phyloP scores from a whole-genome alignment of 2,888 invertebrate species.

The Scrobipalpa costella region DNA sequence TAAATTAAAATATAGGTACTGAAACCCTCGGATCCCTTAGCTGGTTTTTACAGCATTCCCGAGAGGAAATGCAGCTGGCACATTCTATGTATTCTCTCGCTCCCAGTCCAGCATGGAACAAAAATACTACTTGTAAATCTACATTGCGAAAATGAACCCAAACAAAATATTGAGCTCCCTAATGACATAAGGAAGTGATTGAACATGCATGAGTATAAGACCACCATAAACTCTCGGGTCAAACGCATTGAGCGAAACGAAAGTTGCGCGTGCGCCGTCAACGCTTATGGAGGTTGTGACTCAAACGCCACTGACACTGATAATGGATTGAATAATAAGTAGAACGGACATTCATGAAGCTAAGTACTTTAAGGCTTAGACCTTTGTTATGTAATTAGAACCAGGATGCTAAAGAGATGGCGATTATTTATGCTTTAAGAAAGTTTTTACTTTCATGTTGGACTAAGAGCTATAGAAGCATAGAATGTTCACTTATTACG shows the following conservation, averaged over 20 bases:
- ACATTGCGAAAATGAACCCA: too few species aligned
- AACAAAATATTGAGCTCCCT: neutral
- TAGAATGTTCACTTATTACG: too few species aligned
- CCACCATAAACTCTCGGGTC: neutral
- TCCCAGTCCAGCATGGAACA: too few species aligned
- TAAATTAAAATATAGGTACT: too few species aligned
- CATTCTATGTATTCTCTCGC: too few species aligned
- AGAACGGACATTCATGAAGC: neutral
- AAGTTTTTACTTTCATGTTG: too few species aligned
- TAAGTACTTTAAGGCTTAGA: neutral
- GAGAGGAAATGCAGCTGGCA: too few species aligned
- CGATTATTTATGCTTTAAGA: neutral
- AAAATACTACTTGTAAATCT: too few species aligned
- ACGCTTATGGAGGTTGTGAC: neutral
- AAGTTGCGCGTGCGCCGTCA: neutral
- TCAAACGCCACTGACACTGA: neutral
- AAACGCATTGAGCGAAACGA: slow-evolving; percentile 6
- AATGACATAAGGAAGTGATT: neutral
- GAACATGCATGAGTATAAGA: neutral
- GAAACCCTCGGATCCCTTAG: too few species aligned
- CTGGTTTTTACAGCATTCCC: too few species aligned
- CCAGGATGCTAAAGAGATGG: neutral
- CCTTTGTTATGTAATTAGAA: neutral
- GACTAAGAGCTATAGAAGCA: too few species aligned
- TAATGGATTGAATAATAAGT: slow-evolving; percentile 6